Conservation (phyloP, 1,140 invertebrate genomes). For the Delia radicum region DNA sequence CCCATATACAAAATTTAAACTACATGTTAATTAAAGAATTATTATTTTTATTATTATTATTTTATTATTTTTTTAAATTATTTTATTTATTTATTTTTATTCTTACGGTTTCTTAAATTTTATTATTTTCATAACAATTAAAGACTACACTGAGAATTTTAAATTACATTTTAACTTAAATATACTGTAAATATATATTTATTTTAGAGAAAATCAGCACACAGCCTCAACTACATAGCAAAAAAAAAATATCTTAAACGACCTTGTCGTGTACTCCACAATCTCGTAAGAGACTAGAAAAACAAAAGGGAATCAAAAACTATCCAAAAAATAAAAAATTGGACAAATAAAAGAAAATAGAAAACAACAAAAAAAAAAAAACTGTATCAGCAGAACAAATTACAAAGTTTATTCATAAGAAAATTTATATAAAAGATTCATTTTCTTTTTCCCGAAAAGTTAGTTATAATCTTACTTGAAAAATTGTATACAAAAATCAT, state of each 20-base stretch:
- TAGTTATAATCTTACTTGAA: not conserved
- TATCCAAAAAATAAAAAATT: not conserved
- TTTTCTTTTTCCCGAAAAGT: not conserved
- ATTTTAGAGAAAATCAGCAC: no score
- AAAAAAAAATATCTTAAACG: not conserved
- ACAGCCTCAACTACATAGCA: no score
- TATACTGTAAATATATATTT: no score
- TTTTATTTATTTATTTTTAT: no score
- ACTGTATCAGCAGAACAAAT: not conserved
- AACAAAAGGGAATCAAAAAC: slow-evolving; percentile 5
- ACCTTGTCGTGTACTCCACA: slow-evolving; percentile 14
- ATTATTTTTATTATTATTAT: no score
- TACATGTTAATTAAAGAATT: no score
- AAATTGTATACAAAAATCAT: not conserved
- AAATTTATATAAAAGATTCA: not conserved
- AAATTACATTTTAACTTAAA: no score
- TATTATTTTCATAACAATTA: no score
- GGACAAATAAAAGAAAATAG: not conserved
- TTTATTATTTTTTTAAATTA: no score
- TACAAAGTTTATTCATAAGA: not conserved
- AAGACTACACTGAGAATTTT: no score
- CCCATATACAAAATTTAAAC: no score
- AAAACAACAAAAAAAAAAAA: not conserved
- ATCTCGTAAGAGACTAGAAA: not conserved
- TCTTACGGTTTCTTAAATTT: no score